These are phyloP conservation scores for Liparis tanakae DNA, from an alignment of 2,797 vertebrate genomes.

Conservation along the genomic window DNA sequence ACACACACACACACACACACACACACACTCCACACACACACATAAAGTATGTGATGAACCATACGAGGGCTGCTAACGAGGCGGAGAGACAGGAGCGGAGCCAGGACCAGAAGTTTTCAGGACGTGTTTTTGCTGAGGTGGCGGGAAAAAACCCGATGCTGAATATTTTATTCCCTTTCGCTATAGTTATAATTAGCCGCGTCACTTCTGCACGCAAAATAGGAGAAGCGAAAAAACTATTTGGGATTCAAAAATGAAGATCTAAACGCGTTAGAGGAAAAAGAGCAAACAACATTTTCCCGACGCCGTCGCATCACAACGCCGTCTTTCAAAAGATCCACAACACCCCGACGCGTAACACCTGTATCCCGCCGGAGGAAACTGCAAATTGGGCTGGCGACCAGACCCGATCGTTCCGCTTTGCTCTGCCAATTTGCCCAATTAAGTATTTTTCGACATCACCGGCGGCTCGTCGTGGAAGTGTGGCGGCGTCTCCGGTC, in stretches of 20 bases:
- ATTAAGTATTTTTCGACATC: constrained; percentile 4
- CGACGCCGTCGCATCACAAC: background rate
- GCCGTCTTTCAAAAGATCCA: background rate
- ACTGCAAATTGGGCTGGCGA: background rate
- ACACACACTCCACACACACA: no score
- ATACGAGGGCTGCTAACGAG: constrained; percentile 38
- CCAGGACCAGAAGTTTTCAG: constrained; percentile 6
- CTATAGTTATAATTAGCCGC: background rate
- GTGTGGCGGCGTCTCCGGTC: constrained; percentile 40
- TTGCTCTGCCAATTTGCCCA: constrained; percentile 3
- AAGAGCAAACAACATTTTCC: background rate
- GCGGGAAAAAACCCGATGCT: background rate
- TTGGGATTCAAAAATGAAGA: background rate
- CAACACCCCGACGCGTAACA: background rate
- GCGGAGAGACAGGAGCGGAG: constrained; percentile 7
- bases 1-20: no score
- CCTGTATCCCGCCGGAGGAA: constrained; percentile 4
- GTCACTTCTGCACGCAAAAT: background rate
- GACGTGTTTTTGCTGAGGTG: constrained; percentile 1
- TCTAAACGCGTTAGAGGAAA: background rate
- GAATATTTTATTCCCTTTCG: background rate
- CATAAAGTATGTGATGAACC: constrained; percentile 51
- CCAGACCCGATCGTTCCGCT: background rate
- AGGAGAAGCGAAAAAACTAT: background rate
- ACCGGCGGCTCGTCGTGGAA: constrained; percentile 27